Conservation (phyloP, 2,113 vertebrate genomes). For the Prolemur simus region DNA sequence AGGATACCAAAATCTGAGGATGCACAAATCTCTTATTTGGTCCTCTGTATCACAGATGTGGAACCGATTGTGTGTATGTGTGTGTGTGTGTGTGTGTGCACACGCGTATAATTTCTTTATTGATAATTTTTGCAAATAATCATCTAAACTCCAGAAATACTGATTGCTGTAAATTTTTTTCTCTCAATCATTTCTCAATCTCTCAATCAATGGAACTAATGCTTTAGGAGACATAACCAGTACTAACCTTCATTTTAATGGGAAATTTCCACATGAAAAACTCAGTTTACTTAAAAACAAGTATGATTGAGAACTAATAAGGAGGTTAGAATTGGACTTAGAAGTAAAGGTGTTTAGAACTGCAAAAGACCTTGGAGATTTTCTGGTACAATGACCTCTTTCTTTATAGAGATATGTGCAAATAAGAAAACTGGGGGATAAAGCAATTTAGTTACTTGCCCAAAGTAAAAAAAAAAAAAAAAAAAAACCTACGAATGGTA, state of each 20-base stretch:
- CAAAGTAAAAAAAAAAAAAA: neutral
- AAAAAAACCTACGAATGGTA: neutral
- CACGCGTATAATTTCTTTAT: neutral
- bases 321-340: neutral
- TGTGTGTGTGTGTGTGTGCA: too few species aligned
- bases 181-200: too few species aligned
- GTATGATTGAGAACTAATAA: neutral
- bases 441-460: neutral
- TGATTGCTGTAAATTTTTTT: neutral
- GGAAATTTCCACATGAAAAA: neutral
- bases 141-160: neutral
- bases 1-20: neutral
- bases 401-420: neutral
- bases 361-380: neutral
- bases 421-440: neutral
- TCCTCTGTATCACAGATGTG: neutral
- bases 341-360: neutral
- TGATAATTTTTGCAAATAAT: neutral
- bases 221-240: neutral
- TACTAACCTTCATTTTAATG: neutral
- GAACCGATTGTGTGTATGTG: neutral
- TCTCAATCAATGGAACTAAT: neutral
- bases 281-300: neutral
- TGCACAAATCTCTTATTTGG: neutral
- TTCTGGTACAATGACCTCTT: neutral